phyloP scores from a whole-genome alignment of 1,140 invertebrate genomes.

The Neodiprion pinetum region DNA sequence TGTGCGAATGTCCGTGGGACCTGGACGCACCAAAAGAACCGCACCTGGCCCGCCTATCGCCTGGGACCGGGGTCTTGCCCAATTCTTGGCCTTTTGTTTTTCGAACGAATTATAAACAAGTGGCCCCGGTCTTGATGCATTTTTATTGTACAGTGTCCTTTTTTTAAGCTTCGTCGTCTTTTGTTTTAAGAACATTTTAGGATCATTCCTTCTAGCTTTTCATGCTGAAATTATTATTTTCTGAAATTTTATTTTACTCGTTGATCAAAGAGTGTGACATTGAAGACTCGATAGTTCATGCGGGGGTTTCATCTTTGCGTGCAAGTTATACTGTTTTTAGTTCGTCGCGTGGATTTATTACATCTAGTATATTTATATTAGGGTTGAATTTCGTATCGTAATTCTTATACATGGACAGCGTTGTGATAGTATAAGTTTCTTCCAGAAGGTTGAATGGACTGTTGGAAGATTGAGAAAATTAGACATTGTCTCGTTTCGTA shows the following conservation, averaged over 20 bases:
- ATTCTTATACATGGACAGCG: no score
- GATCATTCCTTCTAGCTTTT: conserved; percentile 12
- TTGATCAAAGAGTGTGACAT: background rate
- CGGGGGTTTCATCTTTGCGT: background rate
- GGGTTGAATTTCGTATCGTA: no score
- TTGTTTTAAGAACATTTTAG: background rate
- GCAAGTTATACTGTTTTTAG: conserved; percentile 14
- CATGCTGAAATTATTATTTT: background rate
- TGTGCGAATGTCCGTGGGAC: conserved; percentile 9
- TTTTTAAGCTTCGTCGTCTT: no score
- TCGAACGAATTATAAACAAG: no score
- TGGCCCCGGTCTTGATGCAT: no score
- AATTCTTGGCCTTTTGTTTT: no score
- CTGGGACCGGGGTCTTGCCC: background rate
- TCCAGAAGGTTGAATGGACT: background rate
- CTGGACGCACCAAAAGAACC: background rate
- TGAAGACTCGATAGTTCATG: background rate
- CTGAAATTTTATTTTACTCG: background rate
- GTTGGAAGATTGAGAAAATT: background rate
- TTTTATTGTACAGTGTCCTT: no score
- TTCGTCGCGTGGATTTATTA: conserved; percentile 19
- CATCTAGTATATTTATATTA: background rate
- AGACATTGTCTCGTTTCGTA: background rate
- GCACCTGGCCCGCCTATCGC: conserved; percentile 8
- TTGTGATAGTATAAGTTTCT: no score